phyloP scores from a whole-genome alignment of 2,113 vertebrate genomes.

The Ictidomys tridecemlineatus region DNA sequence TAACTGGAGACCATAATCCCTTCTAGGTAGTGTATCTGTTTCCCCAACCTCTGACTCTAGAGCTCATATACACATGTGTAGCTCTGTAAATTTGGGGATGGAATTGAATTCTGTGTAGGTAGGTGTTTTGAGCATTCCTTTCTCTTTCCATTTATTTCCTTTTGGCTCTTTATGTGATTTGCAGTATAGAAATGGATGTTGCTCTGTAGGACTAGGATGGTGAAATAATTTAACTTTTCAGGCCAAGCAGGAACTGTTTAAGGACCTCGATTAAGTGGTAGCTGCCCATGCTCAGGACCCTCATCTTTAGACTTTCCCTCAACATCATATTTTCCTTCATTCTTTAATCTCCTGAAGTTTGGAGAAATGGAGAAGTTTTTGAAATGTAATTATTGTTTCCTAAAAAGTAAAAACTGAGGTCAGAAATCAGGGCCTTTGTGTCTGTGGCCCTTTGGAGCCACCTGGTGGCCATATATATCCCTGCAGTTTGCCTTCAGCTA shows the following conservation, averaged over 20 bases:
- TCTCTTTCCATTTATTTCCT: not conserved
- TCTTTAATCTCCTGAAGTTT: conserved; percentile 42
- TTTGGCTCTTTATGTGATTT: conserved; percentile 17
- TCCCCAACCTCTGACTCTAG: not conserved
- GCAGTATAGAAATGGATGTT: not conserved
- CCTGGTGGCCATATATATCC: not conserved
- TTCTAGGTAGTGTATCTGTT: not conserved
- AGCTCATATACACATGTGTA: not conserved
- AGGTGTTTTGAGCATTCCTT: not conserved
- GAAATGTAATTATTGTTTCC: not conserved
- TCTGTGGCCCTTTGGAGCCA: conserved; percentile 21
- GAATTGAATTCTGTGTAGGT: not conserved
- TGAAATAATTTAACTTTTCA: not conserved
- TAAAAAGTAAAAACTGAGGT: not conserved
- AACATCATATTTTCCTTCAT: not conserved
- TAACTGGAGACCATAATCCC: not conserved
- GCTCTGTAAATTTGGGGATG: not conserved
- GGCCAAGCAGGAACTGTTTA: conserved; percentile 3
- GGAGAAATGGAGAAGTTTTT: too few species aligned
- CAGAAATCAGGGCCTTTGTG: not conserved
- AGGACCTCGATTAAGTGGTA: not conserved
- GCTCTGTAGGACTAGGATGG: not conserved
- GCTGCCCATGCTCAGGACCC: not conserved
- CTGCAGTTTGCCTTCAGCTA: not conserved
- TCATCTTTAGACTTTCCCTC: not conserved